phyloP scores from a whole-genome alignment of 2,888 invertebrate genomes.

The Leptogaster cylindrica region DNA sequence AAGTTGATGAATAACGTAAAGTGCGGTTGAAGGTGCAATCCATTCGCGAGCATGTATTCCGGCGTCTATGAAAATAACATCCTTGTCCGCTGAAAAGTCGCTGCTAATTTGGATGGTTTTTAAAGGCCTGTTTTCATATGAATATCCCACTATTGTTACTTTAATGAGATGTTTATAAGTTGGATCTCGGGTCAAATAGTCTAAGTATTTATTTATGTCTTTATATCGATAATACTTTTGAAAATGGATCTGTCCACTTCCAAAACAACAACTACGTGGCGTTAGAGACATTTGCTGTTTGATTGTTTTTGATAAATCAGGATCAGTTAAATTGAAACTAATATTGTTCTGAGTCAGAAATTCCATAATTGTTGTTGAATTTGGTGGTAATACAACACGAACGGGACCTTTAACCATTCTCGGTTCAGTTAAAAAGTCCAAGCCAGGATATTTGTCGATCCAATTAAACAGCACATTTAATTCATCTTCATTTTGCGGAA shows the following conservation, averaged over 20 bases:
- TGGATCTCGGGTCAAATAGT: conserved; percentile 61
- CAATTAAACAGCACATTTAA: neutral
- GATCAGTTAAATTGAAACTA: neutral
- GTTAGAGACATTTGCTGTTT: neutral
- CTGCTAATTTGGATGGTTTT: conserved; percentile 67
- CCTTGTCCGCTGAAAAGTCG: conserved; percentile 62
- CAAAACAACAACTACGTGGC: neutral
- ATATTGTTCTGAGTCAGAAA: neutral
- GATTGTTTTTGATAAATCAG: neutral
- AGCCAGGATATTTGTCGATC: neutral
- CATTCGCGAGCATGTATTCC: conserved; percentile 73
- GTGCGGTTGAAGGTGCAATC: conserved; percentile 68
- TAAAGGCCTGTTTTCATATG: conserved; percentile 64
- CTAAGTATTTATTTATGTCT: conserved; percentile 64
- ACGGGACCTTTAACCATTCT: neutral
- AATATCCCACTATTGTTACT: conserved; percentile 66
- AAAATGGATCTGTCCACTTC: neutral
- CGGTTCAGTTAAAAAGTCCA: neutral
- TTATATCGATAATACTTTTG: conserved; percentile 43
- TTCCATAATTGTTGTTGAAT: neutral
- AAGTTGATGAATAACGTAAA: conserved; percentile 68
- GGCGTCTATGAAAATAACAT: conserved; percentile 65
- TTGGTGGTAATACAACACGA: neutral
- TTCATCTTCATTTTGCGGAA: conserved; percentile 3
- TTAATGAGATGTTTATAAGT: conserved; percentile 64